Conservation (phyloP, 2,888 invertebrate species). For the Asteroscopus sphinx region DNA sequence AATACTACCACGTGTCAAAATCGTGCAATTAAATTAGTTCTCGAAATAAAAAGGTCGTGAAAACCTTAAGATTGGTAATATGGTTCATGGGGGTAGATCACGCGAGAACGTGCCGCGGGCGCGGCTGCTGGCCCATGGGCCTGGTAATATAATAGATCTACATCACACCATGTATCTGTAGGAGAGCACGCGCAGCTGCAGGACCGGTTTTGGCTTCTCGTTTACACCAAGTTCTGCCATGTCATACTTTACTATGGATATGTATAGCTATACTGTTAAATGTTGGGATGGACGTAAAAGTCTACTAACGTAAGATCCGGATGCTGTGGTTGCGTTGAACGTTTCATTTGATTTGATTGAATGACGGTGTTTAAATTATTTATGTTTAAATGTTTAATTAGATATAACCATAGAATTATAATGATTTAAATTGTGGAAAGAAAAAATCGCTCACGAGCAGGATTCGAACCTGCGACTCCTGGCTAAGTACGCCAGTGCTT, state of each 20-base stretch:
- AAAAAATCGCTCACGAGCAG: too few species aligned
- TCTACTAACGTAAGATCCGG: conserved; percentile 20
- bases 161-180: conserved; percentile 60
- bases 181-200: conserved; percentile 85
- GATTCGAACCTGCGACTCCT: too few species aligned
- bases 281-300: conserved; percentile 47
- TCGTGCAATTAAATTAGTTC: conserved; percentile 57
- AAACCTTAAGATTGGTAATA: conserved; percentile 63
- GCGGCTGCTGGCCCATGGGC: conserved; percentile 22
- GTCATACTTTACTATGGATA: conserved; percentile 66
- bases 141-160: conserved; percentile 49
- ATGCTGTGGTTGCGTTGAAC: conserved; percentile 35
- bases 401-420: too few species aligned
- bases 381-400: conserved; percentile 8
- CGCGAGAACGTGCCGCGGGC: conserved; percentile 65
- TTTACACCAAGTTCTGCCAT: conserved; percentile 73
- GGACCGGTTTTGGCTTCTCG: conserved; percentile 84
- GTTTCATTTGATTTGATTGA: conserved; percentile 30
- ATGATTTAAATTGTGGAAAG: too few species aligned
- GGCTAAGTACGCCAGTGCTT: too few species aligned
- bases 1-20: conserved; percentile 47
- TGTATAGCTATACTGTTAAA: conserved; percentile 53
- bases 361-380: conserved; percentile 11
- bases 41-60: conserved; percentile 59
- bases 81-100: conserved; percentile 68